phyloP scores from a whole-genome alignment of 2,113 vertebrate species.

The Athene cunicularia region DNA sequence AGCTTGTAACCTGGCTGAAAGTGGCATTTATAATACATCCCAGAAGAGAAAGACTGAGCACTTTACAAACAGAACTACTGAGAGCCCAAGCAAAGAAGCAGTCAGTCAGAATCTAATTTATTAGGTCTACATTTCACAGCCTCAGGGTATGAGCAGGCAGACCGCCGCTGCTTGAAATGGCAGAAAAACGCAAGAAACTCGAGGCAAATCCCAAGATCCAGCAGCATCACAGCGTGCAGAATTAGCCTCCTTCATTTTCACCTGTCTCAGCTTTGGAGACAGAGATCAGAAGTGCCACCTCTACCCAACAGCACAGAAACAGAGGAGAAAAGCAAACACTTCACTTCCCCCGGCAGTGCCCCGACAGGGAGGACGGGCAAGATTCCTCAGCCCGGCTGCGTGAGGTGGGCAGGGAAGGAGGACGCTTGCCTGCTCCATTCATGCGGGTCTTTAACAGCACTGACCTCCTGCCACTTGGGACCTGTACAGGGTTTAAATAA shows the following conservation, averaged over 20 bases:
- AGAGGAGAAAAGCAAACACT: background rate
- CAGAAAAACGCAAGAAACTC: background rate
- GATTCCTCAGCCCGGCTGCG: background rate
- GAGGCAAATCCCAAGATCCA: background rate
- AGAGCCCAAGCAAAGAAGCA: background rate
- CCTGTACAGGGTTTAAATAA: background rate
- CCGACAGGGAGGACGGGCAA: rapidly evolving
- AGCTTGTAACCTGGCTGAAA: background rate
- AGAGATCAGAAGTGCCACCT: background rate
- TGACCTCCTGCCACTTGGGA: background rate
- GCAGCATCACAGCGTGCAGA: rapidly evolving
- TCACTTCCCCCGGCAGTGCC: rapidly evolving
- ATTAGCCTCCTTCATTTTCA: background rate
- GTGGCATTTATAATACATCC: background rate
- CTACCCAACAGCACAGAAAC: background rate
- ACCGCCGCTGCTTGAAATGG: background rate
- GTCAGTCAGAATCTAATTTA: background rate
- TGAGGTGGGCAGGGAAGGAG: background rate
- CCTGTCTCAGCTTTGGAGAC: background rate
- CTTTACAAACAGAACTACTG: background rate
- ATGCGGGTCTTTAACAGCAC: background rate
- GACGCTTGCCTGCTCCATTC: background rate
- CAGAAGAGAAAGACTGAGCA: background rate
- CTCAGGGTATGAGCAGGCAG: rapidly evolving
- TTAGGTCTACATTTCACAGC: background rate